A percentile compares a stretch with the other conserved stretches of the same genome.
These are phyloP conservation scores for Hydrotaea diabolus DNA, from an alignment of 2,888 invertebrate species.

Conservation along the genomic window DNA sequence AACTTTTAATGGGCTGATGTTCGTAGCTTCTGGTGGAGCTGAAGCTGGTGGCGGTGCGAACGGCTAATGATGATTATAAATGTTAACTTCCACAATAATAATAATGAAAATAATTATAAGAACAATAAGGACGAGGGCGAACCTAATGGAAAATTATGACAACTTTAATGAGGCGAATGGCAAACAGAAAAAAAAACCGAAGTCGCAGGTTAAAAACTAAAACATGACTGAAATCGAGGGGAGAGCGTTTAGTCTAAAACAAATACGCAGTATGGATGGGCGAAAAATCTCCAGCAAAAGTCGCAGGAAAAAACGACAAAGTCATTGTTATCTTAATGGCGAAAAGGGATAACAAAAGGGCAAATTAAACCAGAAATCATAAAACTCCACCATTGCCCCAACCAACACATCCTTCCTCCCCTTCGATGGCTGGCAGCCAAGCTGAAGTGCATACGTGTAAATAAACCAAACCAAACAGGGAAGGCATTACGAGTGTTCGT, in stretches of 20 bases:
- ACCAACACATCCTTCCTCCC: neutral
- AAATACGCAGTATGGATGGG: neutral
- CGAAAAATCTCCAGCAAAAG: constrained; percentile 5
- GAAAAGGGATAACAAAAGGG: constrained; percentile 47
- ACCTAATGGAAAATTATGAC: constrained; percentile 70
- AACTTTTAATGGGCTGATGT: constrained; percentile 13
- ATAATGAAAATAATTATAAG: constrained; percentile 62
- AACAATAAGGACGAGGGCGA: constrained; percentile 1
- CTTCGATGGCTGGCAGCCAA: neutral
- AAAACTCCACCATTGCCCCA: neutral
- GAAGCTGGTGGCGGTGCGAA: neutral
- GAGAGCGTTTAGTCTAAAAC: neutral
- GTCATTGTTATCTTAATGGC: constrained; percentile 54
- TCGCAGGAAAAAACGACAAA: constrained; percentile 30
- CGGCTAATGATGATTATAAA: constrained; percentile 53
- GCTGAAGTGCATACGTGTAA: constrained; percentile 58
- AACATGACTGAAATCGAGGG: neutral
- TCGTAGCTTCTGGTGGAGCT: neutral
- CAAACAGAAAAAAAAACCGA: neutral
- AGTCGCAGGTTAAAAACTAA: constrained; percentile 62
- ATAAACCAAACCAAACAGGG: constrained; percentile 55
- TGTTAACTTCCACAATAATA: constrained; percentile 57
- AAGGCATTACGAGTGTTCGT: constrained; percentile 40
- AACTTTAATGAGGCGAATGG: constrained; percentile 67
- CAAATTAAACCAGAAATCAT: constrained; percentile 39